phyloP scores from a whole-genome alignment of 2,888 invertebrate species.

The Griposia aprilina region DNA sequence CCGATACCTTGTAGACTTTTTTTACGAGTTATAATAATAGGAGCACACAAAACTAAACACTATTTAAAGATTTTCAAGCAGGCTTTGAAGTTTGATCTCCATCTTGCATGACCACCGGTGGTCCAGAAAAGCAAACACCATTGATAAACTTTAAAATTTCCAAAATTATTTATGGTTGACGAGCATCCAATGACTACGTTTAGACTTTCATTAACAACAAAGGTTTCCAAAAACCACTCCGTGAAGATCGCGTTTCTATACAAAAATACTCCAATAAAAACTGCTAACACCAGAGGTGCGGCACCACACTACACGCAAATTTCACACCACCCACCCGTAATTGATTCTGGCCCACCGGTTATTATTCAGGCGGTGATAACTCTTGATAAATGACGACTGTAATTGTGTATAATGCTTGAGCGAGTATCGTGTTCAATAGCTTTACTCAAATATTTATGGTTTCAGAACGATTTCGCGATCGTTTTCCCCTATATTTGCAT shows the following conservation, averaged over 20 bases:
- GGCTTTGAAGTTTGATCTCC: neutral
- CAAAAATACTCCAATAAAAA: slow-evolving; percentile 49
- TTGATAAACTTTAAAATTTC: neutral
- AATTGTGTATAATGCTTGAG: slow-evolving; percentile 75
- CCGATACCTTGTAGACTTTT: too few species aligned
- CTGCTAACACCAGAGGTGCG: slow-evolving; percentile 43
- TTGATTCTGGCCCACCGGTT: slow-evolving; percentile 70
- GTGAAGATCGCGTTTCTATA: slow-evolving; percentile 50
- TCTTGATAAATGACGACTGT: slow-evolving; percentile 78
- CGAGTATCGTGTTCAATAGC: slow-evolving; percentile 61
- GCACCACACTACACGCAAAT: slow-evolving; percentile 68
- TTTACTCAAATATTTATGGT: slow-evolving; percentile 66
- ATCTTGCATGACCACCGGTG: too few species aligned
- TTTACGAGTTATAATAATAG: neutral
- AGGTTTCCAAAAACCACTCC: slow-evolving; percentile 25
- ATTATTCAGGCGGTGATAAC: slow-evolving; percentile 79
- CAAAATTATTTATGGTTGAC: neutral
- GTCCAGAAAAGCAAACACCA: neutral
- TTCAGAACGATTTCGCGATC: slow-evolving; percentile 56
- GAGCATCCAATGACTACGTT: neutral
- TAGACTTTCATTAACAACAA: neutral
- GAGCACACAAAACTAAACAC: neutral
- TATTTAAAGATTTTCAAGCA: neutral
- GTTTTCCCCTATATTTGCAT: slow-evolving; percentile 69
- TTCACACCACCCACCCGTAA: slow-evolving; percentile 65